Evolutionary conservation across 1,140 invertebrate genomes (phyloP), one percentile per base, ranked within the genome.

Genomic region (Propsilocerus akamusi): DNA sequence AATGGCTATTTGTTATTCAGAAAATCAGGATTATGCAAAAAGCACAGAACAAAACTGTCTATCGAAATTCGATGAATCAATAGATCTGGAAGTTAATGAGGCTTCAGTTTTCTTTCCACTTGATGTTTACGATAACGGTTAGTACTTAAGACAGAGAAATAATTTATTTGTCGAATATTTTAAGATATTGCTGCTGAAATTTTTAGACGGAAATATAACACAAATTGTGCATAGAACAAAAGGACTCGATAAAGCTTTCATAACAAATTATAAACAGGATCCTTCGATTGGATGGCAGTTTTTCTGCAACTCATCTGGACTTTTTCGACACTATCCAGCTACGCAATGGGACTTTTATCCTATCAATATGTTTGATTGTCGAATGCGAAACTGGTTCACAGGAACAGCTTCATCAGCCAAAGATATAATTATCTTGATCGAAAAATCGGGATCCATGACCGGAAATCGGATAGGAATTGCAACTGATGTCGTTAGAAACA

Each of bases 391-490:
- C 5, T 86, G 83, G 83, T 94, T 88, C 63, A 84, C 91, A 37
- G 78, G 87, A 63, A 86, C 86, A 0, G 86, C 88, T 1, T 80
- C 84, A 1, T 84, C 82, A 53, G 83, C 89, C 0, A 93, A 90
- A 61, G 88, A 93, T 59, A 70, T 94, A 46, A 64, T 94, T 4
- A 88, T 94, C 51, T 64, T 94, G 37, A 73, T 94, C 3, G 90
- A 94, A 59, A 75, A 73, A 12, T 81, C 83, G 51, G 90, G 90
- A 4, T 91, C 86, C 5, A 94, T 94, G 90, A 89, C 83, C 14
- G 89, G 89, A 0, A 74, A 86, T 56, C 67, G 86, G 37, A 75
- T 80, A 52, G 82, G 87, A 64, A 91, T 94, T 34, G 89, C 89
- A 0, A 75, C 77, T 51, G 84, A 87, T 52, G 83, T 90, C 0